A percentile compares a stretch with the other conserved stretches of the same genome.
phyloP scores from a whole-genome alignment of 2,888 invertebrate species.

The Oscheius onirici region DNA sequence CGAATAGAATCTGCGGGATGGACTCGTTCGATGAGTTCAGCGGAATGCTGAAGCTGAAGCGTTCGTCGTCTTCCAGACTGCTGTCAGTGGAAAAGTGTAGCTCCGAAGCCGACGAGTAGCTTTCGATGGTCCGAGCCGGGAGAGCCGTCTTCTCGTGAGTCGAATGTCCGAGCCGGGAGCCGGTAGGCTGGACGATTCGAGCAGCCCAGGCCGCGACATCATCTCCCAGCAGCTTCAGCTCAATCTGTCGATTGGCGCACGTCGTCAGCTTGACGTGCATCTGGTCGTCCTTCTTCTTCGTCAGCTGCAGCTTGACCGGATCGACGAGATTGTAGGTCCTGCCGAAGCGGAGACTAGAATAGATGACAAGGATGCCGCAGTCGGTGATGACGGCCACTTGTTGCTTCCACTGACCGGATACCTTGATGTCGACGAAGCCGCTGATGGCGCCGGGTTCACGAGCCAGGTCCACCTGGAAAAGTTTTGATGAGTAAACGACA shows the following conservation, averaged over 20 bases:
- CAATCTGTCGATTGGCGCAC: not conserved
- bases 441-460: too few relatives aligned
- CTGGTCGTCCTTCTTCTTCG: not conserved
- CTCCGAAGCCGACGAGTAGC: not conserved
- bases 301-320: not conserved
- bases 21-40: constrained; percentile 8
- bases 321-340: constrained; percentile 8
- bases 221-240: not conserved
- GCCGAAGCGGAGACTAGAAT: not conserved
- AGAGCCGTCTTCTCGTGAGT: not conserved
- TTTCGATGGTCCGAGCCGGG: not conserved
- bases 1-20: not conserved
- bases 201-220: not conserved
- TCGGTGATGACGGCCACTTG: constrained; percentile 5
- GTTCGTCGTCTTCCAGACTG: not conserved
- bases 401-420: not conserved
- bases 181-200: not conserved
- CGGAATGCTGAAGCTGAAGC: constrained; percentile 3
- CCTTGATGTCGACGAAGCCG: too few relatives aligned
- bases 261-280: not conserved
- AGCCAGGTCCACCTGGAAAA: too few relatives aligned
- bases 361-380: constrained; percentile 11
- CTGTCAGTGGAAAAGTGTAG: too few relatives aligned
- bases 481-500: too few relatives aligned
- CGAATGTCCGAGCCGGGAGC: not conserved